phyloP scores from a whole-genome alignment of 2,113 vertebrate genomes.

The Mustelus asterias region DNA sequence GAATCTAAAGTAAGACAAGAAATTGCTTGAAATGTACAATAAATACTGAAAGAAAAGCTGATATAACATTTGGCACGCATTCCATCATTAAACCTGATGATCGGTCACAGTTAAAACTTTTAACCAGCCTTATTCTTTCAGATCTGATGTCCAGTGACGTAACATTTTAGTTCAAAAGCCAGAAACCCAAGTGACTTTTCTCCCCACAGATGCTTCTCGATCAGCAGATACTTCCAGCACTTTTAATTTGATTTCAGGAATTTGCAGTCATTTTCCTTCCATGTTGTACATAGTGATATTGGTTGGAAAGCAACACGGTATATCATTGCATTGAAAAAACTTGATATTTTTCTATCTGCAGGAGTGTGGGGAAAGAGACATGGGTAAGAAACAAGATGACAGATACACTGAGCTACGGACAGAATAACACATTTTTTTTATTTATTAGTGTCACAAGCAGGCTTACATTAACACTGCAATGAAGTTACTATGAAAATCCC shows the following conservation, averaged over 20 bases:
- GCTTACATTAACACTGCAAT: too few species aligned
- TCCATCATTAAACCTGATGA: not conserved
- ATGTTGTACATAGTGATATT: not conserved
- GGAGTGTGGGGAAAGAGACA: not conserved
- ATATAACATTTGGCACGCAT: not conserved
- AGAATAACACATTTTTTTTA: not conserved
- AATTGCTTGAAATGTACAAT: not conserved
- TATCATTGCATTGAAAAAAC: not conserved
- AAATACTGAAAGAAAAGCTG: not conserved
- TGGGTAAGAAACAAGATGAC: not conserved
- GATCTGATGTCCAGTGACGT: not conserved
- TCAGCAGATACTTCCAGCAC: not conserved
- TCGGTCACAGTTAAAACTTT: not conserved
- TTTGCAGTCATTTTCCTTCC: not conserved
- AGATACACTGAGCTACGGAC: not conserved
- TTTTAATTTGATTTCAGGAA: not conserved
- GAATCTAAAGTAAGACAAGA: not conserved
- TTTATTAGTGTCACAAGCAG: too few species aligned
- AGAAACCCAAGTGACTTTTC: not conserved
- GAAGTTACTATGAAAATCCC: too few species aligned
- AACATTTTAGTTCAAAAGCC: not conserved
- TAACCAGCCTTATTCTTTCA: not conserved
- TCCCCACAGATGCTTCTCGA: not conserved
- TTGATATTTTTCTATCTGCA: not conserved
- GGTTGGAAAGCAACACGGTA: not conserved